Evolutionary conservation across 2,113 vertebrate species (phyloP).

Genomic region (Dromiciops gliroides): DNA sequence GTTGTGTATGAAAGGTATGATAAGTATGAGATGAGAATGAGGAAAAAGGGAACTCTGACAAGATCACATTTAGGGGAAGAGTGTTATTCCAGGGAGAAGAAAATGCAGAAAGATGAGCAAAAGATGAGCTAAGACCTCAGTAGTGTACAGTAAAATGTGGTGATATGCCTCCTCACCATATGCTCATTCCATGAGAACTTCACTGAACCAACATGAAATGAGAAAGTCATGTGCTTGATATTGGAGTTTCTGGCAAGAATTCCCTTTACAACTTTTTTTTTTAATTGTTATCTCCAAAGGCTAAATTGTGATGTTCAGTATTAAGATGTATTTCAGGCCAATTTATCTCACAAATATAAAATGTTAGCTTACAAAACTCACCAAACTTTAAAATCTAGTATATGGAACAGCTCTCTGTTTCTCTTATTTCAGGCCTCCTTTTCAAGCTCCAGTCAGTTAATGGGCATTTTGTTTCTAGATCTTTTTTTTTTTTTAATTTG

Average conservation of each 20-base stretch:
- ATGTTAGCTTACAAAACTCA: constrained; percentile 21
- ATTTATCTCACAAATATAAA: constrained; percentile 27
- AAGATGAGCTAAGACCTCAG: constrained; percentile 48
- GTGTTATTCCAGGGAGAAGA: constrained; percentile 16
- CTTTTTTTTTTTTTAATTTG: constrained; percentile 66
- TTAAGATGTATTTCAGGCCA: constrained; percentile 23
- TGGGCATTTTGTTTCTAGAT: constrained; percentile 51
- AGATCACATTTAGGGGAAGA: background rate
- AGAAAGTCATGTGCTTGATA: constrained; percentile 61
- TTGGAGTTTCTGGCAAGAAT: constrained; percentile 43
- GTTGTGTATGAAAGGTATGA: background rate
- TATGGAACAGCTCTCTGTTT: constrained; percentile 3
- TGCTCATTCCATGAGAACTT: constrained; percentile 57
- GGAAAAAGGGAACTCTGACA: background rate
- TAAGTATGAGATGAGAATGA: constrained; percentile 6
- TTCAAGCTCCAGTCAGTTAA: constrained; percentile 36
- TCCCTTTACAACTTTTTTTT: background rate
- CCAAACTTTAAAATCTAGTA: constrained; percentile 20
- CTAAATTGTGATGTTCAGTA: constrained; percentile 27
- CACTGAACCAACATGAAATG: constrained; percentile 53
- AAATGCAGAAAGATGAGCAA: constrained; percentile 54
- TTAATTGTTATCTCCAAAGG: constrained; percentile 10
- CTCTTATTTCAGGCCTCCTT: constrained; percentile 48
- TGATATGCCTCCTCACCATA: constrained; percentile 62
- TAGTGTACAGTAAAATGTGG: constrained; percentile 44